A percentile compares a stretch with the other conserved stretches of the same genome.
These are phyloP conservation scores for Nixonia krombeini DNA, from an alignment of 1,140 invertebrate species.

Conservation along the genomic window DNA sequence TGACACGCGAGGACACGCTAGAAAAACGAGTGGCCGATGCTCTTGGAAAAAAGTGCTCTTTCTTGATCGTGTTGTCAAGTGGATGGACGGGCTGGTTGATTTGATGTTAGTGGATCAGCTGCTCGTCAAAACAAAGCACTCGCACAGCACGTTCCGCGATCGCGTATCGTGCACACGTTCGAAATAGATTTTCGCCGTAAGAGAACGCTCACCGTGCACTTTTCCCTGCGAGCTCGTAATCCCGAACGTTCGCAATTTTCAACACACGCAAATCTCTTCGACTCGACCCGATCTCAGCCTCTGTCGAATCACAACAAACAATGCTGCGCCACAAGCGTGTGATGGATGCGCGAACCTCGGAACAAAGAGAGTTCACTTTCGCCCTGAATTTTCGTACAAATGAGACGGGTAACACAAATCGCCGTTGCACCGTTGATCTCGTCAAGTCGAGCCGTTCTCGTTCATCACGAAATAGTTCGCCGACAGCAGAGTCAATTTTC, in stretches of 20 bases:
- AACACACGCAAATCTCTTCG: background rate
- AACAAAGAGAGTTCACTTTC: constrained; percentile 60
- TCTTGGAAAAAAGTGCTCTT: background rate
- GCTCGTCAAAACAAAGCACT: constrained; percentile 67
- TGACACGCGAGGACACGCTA: background rate
- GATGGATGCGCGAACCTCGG: constrained; percentile 35
- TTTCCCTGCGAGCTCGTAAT: background rate
- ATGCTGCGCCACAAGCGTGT: constrained; percentile 58
- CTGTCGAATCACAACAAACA: constrained; percentile 40
- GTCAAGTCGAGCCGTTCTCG: background rate
- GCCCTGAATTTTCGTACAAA: constrained; percentile 8
- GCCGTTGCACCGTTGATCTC: background rate
- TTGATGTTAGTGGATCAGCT: constrained; percentile 55
- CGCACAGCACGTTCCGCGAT: constrained; percentile 18
- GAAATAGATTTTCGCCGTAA: background rate
- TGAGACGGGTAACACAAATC: background rate
- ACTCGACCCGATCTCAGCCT: constrained; percentile 7
- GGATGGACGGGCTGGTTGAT: constrained; percentile 17
- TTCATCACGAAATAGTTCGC: background rate
- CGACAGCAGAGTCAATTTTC: constrained; percentile 15
- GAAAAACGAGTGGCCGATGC: background rate
- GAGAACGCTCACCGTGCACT: background rate
- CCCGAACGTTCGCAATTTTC: background rate
- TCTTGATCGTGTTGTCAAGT: constrained; percentile 7
- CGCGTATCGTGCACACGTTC: background rate